These are phyloP conservation scores for Circaetus cinerascens DNA, from an alignment of 2,113 vertebrate species.

Conservation along the genomic window DNA sequence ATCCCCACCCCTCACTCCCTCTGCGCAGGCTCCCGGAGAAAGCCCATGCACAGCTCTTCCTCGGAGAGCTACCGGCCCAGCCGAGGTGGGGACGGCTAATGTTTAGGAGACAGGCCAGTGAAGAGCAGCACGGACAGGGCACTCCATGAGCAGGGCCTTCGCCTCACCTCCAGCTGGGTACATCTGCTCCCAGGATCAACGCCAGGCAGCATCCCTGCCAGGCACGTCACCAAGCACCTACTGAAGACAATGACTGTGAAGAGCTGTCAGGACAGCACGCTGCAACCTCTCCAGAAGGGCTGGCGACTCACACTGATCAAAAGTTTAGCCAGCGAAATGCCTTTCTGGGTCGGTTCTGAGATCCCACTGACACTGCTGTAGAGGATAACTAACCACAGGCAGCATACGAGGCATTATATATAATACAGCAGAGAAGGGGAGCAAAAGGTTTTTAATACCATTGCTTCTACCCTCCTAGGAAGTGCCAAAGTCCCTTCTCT, in stretches of 20 bases:
- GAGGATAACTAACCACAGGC: not conserved
- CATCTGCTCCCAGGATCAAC: not conserved
- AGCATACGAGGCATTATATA: rapidly evolving
- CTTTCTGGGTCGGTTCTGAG: not conserved
- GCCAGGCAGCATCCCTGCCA: not conserved
- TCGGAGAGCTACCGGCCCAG: not conserved
- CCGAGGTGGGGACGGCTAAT: rapidly evolving
- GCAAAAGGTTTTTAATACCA: not conserved
- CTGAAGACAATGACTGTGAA: not conserved
- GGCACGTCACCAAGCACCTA: not conserved
- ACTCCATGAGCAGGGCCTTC: not conserved
- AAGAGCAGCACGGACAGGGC: not conserved
- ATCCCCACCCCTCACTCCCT: not conserved
- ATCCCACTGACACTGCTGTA: not conserved
- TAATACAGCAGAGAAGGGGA: not conserved
- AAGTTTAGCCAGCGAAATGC: not conserved
- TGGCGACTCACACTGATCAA: not conserved
- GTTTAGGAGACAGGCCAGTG: not conserved
- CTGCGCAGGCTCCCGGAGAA: rapidly evolving
- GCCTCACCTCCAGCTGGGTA: not conserved
- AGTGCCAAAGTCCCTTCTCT: not conserved
- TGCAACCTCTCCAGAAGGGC: not conserved
- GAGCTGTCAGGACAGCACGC: not conserved
- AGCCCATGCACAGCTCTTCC: not conserved
- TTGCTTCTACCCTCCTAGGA: not conserved